Conservation (phyloP, 2,888 invertebrate species). For the Callinectes sapidus region DNA sequence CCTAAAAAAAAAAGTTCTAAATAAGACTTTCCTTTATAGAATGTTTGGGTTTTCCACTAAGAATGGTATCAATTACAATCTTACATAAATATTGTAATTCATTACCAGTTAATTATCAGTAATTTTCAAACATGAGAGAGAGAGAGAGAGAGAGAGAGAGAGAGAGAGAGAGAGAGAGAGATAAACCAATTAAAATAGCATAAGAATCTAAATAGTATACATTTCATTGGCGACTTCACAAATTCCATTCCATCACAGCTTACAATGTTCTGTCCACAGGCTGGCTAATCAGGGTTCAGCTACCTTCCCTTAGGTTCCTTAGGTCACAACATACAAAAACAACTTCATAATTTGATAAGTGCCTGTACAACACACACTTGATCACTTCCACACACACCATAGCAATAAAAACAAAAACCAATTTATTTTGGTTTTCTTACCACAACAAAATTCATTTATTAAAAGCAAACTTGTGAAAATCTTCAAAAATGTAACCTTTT, state of each 20-base stretch:
- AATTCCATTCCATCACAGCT: background rate
- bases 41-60: background rate
- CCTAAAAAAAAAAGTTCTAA: background rate
- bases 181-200: background rate
- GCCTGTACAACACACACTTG: background rate
- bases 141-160: background rate
- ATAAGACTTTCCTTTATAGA: background rate
- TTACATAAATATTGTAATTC: background rate
- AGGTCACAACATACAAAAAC: background rate
- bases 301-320: background rate
- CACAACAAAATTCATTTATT: background rate
- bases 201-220: background rate
- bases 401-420: background rate
- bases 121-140: conserved; percentile 3
- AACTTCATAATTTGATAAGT: background rate
- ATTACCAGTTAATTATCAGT: background rate
- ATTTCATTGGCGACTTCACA: background rate
- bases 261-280: background rate
- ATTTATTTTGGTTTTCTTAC: background rate
- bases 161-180: conserved; percentile 11
- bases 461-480: background rate
- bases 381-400: background rate
- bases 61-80: background rate
- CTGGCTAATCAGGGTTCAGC: background rate
- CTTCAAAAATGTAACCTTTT: background rate